These are phyloP conservation scores for Diachasmimorpha longicaudata DNA, from an alignment of 1,140 invertebrate species.

Conservation along the genomic window DNA sequence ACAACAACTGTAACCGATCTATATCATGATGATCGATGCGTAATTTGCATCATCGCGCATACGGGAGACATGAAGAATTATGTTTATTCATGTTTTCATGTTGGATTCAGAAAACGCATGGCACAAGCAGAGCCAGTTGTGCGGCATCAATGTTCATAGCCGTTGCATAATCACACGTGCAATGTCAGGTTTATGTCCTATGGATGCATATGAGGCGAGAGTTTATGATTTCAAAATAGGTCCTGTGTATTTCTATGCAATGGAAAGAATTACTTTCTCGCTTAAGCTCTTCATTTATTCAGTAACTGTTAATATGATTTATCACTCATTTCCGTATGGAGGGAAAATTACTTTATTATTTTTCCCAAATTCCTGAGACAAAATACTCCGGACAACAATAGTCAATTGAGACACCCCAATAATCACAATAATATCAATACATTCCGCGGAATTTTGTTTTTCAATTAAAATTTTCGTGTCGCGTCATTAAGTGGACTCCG, in stretches of 20 bases:
- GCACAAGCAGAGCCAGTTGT: neutral
- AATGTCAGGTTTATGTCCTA: slow-evolving; percentile 10
- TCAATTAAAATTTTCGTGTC: neutral
- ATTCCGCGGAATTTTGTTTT: neutral
- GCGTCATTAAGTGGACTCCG: neutral
- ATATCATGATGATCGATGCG: slow-evolving; percentile 5
- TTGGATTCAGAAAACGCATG: neutral
- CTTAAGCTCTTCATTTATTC: neutral
- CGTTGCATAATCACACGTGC: slow-evolving; percentile 1
- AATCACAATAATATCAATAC: too few species aligned
- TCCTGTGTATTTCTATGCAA: neutral
- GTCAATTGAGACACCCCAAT: too few species aligned
- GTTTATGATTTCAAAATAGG: neutral
- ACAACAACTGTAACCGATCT: neutral
- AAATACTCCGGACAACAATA: too few species aligned
- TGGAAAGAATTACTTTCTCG: neutral
- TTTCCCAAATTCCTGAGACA: too few species aligned
- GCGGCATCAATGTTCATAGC: neutral
- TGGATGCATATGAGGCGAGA: neutral
- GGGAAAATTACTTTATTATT: too few species aligned
- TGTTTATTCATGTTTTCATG: slow-evolving; percentile 9
- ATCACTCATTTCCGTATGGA: too few species aligned
- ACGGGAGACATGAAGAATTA: neutral
- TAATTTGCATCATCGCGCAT: neutral
- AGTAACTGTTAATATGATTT: too few species aligned